Evolutionary conservation across 2,113 vertebrate genomes (phyloP), one percentile per base, ranked within the genome.

Genomic region (Strix uralensis): DNA sequence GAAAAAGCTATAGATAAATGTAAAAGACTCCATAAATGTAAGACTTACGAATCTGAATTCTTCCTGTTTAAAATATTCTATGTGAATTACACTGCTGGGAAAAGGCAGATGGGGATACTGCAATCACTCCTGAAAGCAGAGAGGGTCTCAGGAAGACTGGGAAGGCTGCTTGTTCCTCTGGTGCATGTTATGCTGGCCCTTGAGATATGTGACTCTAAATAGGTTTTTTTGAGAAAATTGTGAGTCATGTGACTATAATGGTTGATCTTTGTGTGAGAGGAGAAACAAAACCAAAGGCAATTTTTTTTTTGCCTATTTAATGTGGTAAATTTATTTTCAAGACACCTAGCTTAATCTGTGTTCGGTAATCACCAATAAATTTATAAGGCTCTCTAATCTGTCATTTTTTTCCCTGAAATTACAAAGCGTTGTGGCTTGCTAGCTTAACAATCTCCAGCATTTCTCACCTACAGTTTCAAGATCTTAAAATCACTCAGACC

Each of bases 171-270:
- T 78, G 3, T 47, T 86, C 25, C 67, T 77, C 51, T 51, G 27
- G 17, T 38, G 25, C 32, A 0, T 51, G 23, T 74, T 83, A 63
- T 30, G 15, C 25, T 0, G 1, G 12, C 5, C 62, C 34, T 62
- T 66, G 58, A 40, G 25, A n/a, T 47, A 26, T 18, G 15, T 40
- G 36, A 80, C 11, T 20, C 42, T 49, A 84, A 83, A 51, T 1
- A 74, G 5, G 1, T 83, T 83, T 63, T 85, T 54, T 21, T 0
- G 21, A 46, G 38, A 26, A 78, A 71, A 61, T 71, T 62, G 18
- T 59, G 65, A 88, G 29, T 47, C 49, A 26, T 38, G 59, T 63
- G 65, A 59, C 38, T 25, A 12, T 36, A 83, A 27, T 29, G 19
- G 42, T 80, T 77, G 58, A 58, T 19, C 4, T 75, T 71, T 65